Evolutionary conservation across 2,113 vertebrate species (phyloP).

Genomic region (Pseudonaja textilis): DNA sequence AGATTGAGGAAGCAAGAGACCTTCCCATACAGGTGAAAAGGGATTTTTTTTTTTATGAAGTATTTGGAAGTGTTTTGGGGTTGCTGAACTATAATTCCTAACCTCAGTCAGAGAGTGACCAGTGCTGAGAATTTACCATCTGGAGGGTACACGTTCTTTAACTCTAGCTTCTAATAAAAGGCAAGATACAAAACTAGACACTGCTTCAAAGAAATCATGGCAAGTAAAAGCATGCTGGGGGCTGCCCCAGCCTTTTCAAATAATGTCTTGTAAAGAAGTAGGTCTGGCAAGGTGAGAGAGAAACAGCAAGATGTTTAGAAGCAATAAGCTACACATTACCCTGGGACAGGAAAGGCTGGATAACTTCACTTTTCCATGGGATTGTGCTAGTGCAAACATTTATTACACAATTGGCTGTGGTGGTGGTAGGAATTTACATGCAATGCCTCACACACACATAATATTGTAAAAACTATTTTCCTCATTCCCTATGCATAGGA

Average conservation of each 20-base stretch:
- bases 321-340: neutral
- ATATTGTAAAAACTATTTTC: neutral
- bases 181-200: neutral
- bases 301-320: neutral
- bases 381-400: neutral
- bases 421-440: neutral
- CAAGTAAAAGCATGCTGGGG: neutral
- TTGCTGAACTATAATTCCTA: neutral
- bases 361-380: neutral
- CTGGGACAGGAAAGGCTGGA: too few species aligned
- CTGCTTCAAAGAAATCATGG: neutral
- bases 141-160: neutral
- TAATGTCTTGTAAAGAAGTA: neutral
- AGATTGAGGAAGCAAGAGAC: too few species aligned
- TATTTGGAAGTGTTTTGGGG: too few species aligned
- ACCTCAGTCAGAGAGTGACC: neutral
- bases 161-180: neutral
- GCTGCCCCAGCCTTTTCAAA: neutral
- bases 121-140: neutral
- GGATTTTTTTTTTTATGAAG: too few species aligned
- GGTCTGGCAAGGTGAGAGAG: neutral
- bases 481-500: accelerated
- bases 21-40: too few species aligned
- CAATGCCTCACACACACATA: neutral
- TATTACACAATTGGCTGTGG: neutral